phyloP scores from a whole-genome alignment of 2,888 invertebrate species.

The Cheilosia soror region DNA sequence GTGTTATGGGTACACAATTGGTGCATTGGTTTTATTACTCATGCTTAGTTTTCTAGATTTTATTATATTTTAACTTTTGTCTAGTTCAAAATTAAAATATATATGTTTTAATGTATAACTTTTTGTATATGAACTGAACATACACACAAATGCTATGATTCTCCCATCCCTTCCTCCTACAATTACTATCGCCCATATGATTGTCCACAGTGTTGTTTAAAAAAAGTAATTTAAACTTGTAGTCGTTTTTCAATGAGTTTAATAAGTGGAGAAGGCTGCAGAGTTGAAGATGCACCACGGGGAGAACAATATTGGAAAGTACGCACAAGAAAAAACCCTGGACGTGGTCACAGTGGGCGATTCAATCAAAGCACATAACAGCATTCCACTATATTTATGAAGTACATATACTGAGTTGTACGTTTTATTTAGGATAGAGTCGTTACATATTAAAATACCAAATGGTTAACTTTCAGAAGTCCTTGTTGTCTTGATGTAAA shows the following conservation, averaged over 20 bases:
- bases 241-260: conserved; percentile 48
- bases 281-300: conserved; percentile 22
- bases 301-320: conserved; percentile 30
- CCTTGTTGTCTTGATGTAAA: too few species aligned
- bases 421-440: background rate
- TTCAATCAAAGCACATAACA: conserved; percentile 36
- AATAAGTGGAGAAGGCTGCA: conserved; percentile 51
- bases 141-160: too few species aligned
- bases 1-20: background rate
- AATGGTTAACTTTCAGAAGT: too few species aligned
- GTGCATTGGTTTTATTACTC: background rate
- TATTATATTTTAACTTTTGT: background rate
- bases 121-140: too few species aligned
- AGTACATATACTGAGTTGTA: background rate
- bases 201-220: conserved; percentile 11
- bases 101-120: too few species aligned
- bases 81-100: too few species aligned
- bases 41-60: background rate
- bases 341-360: conserved; percentile 49
- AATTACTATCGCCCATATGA: background rate
- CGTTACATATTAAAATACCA: background rate
- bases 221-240: conserved; percentile 53
- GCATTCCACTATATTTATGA: background rate
- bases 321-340: conserved; percentile 12
- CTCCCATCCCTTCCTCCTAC: background rate